phyloP scores from a whole-genome alignment of 2,888 invertebrate genomes.

The Agrilus biguttatus region DNA sequence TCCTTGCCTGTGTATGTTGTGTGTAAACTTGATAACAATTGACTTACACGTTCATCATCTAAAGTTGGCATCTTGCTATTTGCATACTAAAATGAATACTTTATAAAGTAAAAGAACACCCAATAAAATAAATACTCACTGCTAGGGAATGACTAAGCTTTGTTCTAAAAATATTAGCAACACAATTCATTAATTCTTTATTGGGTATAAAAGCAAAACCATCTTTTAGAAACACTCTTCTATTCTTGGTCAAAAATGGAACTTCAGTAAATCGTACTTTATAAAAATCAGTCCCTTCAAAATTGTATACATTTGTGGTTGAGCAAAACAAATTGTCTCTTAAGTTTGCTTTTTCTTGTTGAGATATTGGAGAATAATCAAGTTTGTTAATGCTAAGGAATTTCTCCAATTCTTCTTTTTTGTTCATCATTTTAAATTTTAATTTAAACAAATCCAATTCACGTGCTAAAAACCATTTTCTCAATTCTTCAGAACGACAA shows the following conservation, averaged over 20 bases:
- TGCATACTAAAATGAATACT: conserved; percentile 35
- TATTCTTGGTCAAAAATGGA: conserved; percentile 61
- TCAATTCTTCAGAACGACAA: conserved; percentile 72
- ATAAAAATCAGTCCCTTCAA: conserved; percentile 53
- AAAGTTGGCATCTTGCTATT: conserved; percentile 55
- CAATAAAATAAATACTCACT: conserved; percentile 31
- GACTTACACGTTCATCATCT: conserved; percentile 69
- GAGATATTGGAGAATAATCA: conserved; percentile 48
- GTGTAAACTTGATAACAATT: conserved; percentile 62
- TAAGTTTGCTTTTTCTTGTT: conserved; percentile 50
- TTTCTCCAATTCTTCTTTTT: conserved; percentile 41
- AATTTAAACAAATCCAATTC: conserved; percentile 84
- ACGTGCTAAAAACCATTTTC: conserved; percentile 75
- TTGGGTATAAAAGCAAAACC: conserved; percentile 84
- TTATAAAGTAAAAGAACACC: too few relatives aligned
- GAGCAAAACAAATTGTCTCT: conserved; percentile 46
- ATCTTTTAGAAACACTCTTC: conserved; percentile 62
- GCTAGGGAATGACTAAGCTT: conserved; percentile 54
- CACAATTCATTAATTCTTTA: conserved; percentile 69
- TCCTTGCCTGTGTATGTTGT: conserved; percentile 74
- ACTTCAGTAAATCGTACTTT: conserved; percentile 81
- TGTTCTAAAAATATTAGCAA: conserved; percentile 61
- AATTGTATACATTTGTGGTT: conserved; percentile 37
- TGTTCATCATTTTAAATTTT: conserved; percentile 50
- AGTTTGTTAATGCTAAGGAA: conserved; percentile 57